Conservation (phyloP, 2,888 invertebrate species). For the Clistopyga incitator region DNA sequence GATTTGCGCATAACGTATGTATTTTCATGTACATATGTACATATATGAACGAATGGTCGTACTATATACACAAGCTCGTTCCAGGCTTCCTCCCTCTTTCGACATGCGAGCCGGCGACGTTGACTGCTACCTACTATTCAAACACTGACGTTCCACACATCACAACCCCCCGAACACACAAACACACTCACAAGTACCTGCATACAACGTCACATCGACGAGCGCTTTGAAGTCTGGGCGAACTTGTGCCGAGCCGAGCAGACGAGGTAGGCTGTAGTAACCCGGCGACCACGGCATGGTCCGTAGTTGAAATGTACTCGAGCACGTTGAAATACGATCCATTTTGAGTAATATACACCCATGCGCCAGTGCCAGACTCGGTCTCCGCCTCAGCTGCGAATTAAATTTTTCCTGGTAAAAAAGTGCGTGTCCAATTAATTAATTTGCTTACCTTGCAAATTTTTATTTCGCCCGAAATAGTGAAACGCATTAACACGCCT, state of each 20-base stretch:
- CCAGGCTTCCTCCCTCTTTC: constrained; percentile 56
- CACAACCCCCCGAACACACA: constrained; percentile 1
- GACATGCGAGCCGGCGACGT: constrained; percentile 59
- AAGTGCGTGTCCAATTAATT: neutral
- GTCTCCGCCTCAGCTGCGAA: constrained; percentile 22
- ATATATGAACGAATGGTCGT: neutral
- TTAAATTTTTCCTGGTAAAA: neutral
- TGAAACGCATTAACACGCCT: no score
- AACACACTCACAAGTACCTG: neutral
- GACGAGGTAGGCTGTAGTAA: constrained; percentile 59
- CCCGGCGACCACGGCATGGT: constrained; percentile 60
- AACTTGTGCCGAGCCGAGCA: constrained; percentile 52
- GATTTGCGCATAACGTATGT: constrained; percentile 38
- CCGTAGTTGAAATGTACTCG: constrained; percentile 66
- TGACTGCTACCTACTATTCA: constrained; percentile 32
- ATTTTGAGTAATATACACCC: constrained; percentile 62
- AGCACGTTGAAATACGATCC: constrained; percentile 68
- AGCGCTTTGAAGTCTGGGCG: constrained; percentile 49
- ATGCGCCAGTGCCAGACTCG: constrained; percentile 43
- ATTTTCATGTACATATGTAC: constrained; percentile 2
- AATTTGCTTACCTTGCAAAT: neutral
- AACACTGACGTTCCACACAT: constrained; percentile 27
- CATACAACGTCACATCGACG: constrained; percentile 37
- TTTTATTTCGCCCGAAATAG: neutral
- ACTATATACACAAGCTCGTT: constrained; percentile 39